phyloP scores from a whole-genome alignment of 2,888 invertebrate genomes.

The Malacosoma neustria region DNA sequence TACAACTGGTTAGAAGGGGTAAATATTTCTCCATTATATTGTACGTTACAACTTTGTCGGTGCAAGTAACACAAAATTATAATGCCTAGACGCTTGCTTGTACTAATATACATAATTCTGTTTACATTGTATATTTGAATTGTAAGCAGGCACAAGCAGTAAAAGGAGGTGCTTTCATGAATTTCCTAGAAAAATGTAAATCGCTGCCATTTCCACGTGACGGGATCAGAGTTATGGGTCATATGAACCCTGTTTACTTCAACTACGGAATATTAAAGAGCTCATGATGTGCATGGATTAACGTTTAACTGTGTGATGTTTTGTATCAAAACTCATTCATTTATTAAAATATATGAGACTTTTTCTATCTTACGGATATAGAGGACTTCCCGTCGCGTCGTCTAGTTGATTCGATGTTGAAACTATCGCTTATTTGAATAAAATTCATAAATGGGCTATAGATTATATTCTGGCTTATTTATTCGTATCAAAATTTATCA shows the following conservation, averaged over 20 bases:
- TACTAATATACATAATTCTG: constrained; percentile 8
- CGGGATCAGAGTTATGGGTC: constrained; percentile 51
- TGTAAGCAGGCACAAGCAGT: constrained; percentile 30
- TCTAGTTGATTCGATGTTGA: too few relatives aligned
- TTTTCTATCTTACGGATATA: too few relatives aligned
- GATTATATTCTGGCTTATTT: too few relatives aligned
- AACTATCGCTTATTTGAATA: too few relatives aligned
- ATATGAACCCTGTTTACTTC: constrained; percentile 43
- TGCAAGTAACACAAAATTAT: background rate
- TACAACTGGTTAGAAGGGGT: too few relatives aligned
- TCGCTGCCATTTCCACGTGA: constrained; percentile 35
- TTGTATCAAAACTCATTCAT: too few relatives aligned
- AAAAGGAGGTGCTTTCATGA: constrained; percentile 38
- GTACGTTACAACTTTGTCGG: too few relatives aligned
- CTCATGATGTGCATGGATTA: constrained; percentile 23
- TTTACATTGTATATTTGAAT: constrained; percentile 30
- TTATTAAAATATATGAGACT: too few relatives aligned
- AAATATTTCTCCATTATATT: too few relatives aligned
- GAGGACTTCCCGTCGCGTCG: too few relatives aligned
- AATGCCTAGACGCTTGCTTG: constrained; percentile 8
- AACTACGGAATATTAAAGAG: constrained; percentile 52
- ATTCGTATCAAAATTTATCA: too few relatives aligned
- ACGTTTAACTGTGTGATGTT: constrained; percentile 17
- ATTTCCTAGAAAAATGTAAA: constrained; percentile 59
- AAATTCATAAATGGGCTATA: too few relatives aligned